Conservation (phyloP, 2,113 vertebrate genomes). For the Gnathonemus longibarbis region DNA sequence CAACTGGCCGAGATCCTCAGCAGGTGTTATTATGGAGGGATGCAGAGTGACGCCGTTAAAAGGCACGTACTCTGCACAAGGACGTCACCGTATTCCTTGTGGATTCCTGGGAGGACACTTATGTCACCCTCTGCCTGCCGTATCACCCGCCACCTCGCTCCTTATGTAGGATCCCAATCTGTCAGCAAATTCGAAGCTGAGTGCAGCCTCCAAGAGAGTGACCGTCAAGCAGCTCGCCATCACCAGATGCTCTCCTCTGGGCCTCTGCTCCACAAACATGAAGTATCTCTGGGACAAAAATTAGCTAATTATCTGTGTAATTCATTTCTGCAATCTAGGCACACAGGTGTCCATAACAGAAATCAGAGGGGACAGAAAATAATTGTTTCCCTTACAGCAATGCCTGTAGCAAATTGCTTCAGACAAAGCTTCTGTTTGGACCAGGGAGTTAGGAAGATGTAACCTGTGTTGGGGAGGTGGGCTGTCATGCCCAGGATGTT, state of each 20-base stretch:
- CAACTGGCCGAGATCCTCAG: not conserved
- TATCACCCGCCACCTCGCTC: not conserved
- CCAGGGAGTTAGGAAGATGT: not conserved
- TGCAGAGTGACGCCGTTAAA: not conserved
- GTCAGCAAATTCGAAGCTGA: not conserved
- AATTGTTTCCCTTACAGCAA: conserved; percentile 1
- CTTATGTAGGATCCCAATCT: not conserved
- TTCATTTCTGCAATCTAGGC: conserved; percentile 5
- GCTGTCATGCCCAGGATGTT: not conserved
- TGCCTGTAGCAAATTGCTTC: not conserved
- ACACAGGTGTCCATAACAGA: conserved; percentile 7
- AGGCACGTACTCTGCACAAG: not conserved
- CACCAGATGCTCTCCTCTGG: not conserved
- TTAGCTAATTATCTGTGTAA: conserved; percentile 8
- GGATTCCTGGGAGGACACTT: not conserved
- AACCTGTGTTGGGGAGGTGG: not conserved
- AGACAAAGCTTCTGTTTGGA: conserved; percentile 5
- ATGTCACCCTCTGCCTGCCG: not conserved
- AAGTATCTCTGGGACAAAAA: not conserved
- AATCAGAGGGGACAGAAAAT: conserved; percentile 7
- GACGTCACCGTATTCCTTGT: not conserved
- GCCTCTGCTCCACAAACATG: not conserved
- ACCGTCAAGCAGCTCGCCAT: not conserved
- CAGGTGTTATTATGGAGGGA: not conserved
- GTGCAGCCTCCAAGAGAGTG: not conserved